phyloP scores from a whole-genome alignment of 2,113 vertebrate species.

The Callionymus lyra region DNA sequence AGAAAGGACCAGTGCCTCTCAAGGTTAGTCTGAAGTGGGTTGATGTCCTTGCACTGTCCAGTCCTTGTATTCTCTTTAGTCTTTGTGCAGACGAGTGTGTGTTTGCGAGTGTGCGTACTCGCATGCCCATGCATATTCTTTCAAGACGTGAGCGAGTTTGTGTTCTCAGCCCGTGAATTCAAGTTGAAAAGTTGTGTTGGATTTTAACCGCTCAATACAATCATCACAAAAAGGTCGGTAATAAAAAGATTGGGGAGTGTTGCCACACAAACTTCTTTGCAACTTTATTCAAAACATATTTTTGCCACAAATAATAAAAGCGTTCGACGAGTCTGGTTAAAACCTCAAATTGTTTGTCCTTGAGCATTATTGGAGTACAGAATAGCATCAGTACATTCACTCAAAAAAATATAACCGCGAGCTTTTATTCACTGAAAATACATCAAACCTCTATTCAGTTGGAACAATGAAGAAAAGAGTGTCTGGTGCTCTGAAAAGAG shows the following conservation, averaged over 20 bases:
- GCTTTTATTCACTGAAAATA: slow-evolving; percentile 30
- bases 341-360: slow-evolving; percentile 46
- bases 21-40: slow-evolving; percentile 51
- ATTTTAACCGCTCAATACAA: slow-evolving; percentile 2
- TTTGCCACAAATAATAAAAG: slow-evolving; percentile 11
- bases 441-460: slow-evolving; percentile 18
- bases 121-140: slow-evolving; percentile 12
- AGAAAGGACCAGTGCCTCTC: slow-evolving; percentile 52
- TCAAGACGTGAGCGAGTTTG: slow-evolving; percentile 26
- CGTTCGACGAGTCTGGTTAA: slow-evolving; percentile 28
- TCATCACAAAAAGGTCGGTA: slow-evolving; percentile 25
- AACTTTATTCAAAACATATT: slow-evolving; percentile 16
- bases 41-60: slow-evolving; percentile 58
- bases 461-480: slow-evolving; percentile 12
- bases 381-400: slow-evolving; percentile 36
- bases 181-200: slow-evolving; percentile 36
- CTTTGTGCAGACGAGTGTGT: slow-evolving; percentile 26
- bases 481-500: slow-evolving; percentile 2
- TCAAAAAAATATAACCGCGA: slow-evolving; percentile 35
- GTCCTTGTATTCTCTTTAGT: slow-evolving; percentile 41
- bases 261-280: slow-evolving; percentile 9
- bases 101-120: slow-evolving; percentile 7
- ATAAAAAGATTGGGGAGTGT: slow-evolving; percentile 24
- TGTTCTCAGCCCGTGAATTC: too few species aligned
- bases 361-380: slow-evolving; percentile 28